Percentiles rank a stretch among this genome's conserved stretches.
These are phyloP conservation scores for Rhysida immarginata DNA, from an alignment of 1,140 invertebrate species.

Conservation along the genomic window DNA sequence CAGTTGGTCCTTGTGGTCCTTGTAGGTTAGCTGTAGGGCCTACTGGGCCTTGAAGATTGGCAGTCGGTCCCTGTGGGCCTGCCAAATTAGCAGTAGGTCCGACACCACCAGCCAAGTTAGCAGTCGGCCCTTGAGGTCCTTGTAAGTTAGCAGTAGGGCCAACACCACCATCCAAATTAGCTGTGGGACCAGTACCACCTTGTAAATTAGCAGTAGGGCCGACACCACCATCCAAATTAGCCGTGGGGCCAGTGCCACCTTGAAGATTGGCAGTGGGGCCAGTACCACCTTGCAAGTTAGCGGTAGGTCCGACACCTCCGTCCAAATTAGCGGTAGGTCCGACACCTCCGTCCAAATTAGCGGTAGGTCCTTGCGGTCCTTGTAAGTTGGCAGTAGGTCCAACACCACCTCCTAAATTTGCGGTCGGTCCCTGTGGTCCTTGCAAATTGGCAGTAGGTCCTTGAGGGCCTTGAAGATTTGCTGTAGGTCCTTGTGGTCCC, in stretches of 20 bases:
- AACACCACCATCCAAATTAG: not conserved
- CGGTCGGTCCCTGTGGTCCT: not conserved
- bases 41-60: not conserved
- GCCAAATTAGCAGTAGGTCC: not conserved
- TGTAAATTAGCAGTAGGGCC: not conserved
- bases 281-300: not conserved
- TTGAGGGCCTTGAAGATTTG: not conserved
- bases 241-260: not conserved
- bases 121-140: not conserved
- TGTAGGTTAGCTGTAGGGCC: not conserved
- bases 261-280: not conserved
- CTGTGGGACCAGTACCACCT: not conserved
- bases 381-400: not conserved
- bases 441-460: not conserved
- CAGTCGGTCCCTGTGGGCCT: not conserved
- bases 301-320: not conserved
- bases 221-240: not conserved
- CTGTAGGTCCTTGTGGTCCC: not conserved
- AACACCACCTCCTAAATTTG: not conserved
- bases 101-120: not conserved
- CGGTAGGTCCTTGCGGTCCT: not conserved
- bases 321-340: not conserved
- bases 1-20: not conserved
- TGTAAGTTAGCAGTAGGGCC: not conserved
- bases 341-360: not conserved